These are phyloP conservation scores for Drosophila triauraria DNA, from an alignment of 1,140 invertebrate species.

Conservation along the genomic window DNA sequence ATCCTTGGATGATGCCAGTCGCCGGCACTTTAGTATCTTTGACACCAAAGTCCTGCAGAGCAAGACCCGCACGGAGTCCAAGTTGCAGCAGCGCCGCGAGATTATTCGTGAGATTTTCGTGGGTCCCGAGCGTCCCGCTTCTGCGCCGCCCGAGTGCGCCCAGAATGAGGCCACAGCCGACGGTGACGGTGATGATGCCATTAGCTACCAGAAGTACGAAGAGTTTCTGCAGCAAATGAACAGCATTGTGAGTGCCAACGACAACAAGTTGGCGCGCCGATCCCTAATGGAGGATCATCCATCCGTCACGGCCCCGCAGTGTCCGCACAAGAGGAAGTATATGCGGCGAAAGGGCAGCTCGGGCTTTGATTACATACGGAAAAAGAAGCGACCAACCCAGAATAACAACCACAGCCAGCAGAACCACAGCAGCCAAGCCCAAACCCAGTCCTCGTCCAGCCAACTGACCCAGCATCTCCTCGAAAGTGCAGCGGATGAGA, in stretches of 20 bases:
- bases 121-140: constrained; percentile 88
- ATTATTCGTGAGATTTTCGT: constrained; percentile 93
- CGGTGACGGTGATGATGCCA: constrained; percentile 28
- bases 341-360: constrained; percentile 89
- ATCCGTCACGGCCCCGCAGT: background rate
- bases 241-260: constrained; percentile 85
- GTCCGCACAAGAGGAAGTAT: constrained; percentile 85
- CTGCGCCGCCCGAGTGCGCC: constrained; percentile 86
- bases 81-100: constrained; percentile 90
- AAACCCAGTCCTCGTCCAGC: background rate
- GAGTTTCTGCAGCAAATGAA: constrained; percentile 84
- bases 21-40: constrained; percentile 87
- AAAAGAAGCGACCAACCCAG: constrained; percentile 89
- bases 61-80: constrained; percentile 91
- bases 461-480: constrained; percentile 7
- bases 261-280: constrained; percentile 83
- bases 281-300: constrained; percentile 25
- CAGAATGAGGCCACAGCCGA: constrained; percentile 30
- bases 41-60: constrained; percentile 90
- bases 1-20: constrained; percentile 86
- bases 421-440: background rate
- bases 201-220: constrained; percentile 82
- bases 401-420: constrained; percentile 51
- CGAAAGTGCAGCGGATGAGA: constrained; percentile 52
- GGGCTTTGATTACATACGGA: constrained; percentile 94